These are phyloP conservation scores for Saccostrea echinata DNA, from an alignment of 1,140 invertebrate species.

Conservation along the genomic window DNA sequence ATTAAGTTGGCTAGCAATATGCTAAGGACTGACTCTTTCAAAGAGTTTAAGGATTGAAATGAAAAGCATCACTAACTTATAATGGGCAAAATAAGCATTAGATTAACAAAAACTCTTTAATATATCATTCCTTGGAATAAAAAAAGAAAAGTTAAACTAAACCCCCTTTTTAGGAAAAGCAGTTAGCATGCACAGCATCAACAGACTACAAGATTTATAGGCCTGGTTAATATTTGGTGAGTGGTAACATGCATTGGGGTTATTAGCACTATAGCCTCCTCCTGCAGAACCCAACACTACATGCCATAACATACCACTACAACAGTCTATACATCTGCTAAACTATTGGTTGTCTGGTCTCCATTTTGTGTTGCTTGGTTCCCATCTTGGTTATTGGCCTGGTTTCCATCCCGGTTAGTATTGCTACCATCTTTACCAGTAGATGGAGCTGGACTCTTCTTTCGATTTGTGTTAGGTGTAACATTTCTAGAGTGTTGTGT, in stretches of 20 bases:
- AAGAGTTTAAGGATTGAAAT: neutral
- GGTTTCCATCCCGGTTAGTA: neutral
- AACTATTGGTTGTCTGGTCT: conserved; percentile 1
- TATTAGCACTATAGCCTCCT: neutral
- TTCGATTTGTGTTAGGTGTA: conserved; percentile 34
- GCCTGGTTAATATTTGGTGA: neutral
- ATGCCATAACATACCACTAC: conserved; percentile 29
- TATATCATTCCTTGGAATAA: neutral
- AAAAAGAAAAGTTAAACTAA: neutral
- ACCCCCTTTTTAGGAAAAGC: neutral
- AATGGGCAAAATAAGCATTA: neutral
- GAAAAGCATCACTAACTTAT: neutral
- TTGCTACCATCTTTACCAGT: conserved; percentile 36
- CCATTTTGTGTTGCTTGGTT: conserved; percentile 17
- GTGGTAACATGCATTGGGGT: neutral
- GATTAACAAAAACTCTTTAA: neutral
- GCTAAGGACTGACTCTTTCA: neutral
- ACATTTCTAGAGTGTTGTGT: conserved; percentile 38
- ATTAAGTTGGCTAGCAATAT: neutral
- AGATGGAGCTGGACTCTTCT: conserved; percentile 35
- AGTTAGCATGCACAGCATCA: conserved; percentile 21
- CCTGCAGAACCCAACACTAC: neutral
- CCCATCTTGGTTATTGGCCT: neutral
- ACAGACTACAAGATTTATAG: neutral
- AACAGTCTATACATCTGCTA: conserved; percentile 42